A percentile compares a stretch with the other conserved stretches of the same genome.
phyloP scores from a whole-genome alignment of 2,888 invertebrate species.

The Helobdella robusta region DNA sequence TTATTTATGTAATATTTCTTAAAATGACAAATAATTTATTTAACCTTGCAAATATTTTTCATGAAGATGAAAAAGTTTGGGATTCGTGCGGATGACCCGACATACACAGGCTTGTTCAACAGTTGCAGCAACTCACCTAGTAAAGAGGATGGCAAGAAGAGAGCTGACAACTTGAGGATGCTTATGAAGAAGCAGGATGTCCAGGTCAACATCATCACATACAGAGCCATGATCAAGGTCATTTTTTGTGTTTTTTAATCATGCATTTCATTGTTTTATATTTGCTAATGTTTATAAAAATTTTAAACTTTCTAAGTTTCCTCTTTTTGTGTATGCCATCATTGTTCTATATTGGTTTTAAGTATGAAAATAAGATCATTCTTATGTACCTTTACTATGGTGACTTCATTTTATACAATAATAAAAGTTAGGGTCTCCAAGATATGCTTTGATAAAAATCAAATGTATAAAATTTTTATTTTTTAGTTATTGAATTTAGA shows the following conservation, averaged over 20 bases:
- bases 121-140: constrained; percentile 71
- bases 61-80: constrained; percentile 65
- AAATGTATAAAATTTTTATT: too few relatives aligned
- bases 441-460: too few relatives aligned
- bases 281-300: background rate
- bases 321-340: background rate
- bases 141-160: constrained; percentile 60
- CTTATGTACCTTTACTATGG: constrained; percentile 64
- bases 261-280: too few relatives aligned
- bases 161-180: constrained; percentile 60
- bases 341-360: background rate
- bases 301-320: too few relatives aligned
- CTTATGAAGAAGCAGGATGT: constrained; percentile 62
- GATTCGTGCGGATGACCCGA: constrained; percentile 61
- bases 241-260: background rate
- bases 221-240: constrained; percentile 73
- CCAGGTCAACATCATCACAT: constrained; percentile 64
- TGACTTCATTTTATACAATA: too few relatives aligned
- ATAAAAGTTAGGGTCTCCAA: too few relatives aligned
- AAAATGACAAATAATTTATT: background rate
- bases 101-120: constrained; percentile 77
- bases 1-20: background rate
- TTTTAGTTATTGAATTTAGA: too few relatives aligned
- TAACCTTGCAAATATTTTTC: background rate
- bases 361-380: constrained; percentile 42